phyloP scores from a whole-genome alignment of 2,113 vertebrate species.

The Lepisosteus osseus region DNA sequence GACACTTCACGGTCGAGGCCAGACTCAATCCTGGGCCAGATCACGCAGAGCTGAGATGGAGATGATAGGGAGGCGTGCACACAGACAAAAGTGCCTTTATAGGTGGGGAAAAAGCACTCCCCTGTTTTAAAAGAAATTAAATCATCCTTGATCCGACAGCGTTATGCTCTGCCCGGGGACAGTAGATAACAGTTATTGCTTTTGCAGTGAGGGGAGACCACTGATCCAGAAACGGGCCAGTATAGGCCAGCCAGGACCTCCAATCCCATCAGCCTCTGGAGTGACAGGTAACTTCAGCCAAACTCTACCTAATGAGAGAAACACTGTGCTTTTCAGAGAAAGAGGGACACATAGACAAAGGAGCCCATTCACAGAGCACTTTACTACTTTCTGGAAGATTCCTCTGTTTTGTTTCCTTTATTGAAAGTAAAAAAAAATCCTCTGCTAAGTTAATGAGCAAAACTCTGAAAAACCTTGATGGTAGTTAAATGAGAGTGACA shows the following conservation, averaged over 20 bases:
- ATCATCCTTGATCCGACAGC: conserved; percentile 10
- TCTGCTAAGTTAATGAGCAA: no score
- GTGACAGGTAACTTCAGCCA: neutral
- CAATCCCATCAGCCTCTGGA: neutral
- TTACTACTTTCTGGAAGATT: neutral
- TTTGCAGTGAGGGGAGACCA: neutral
- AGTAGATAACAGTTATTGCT: conserved; percentile 16
- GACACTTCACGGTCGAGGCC: neutral
- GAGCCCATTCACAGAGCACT: neutral
- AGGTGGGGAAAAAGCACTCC: neutral
- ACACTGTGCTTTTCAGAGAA: conserved; percentile 7
- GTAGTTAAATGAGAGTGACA: no score
- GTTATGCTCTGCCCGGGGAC: conserved; percentile 3
- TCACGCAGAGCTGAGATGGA: neutral
- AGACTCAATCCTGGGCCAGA: neutral
- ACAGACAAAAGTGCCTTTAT: conserved; percentile 9
- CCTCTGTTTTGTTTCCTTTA: neutral
- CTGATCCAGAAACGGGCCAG: neutral
- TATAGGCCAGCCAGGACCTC: conserved; percentile 6
- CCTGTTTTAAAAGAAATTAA: conserved; percentile 11
- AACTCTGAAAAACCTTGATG: no score
- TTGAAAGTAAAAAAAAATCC: no score
- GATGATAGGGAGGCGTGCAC: neutral
- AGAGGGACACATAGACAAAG: neutral
- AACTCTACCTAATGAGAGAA: conserved; percentile 9